Conservation (phyloP, 2,888 invertebrate genomes). For the Lithophane ornitopus region DNA sequence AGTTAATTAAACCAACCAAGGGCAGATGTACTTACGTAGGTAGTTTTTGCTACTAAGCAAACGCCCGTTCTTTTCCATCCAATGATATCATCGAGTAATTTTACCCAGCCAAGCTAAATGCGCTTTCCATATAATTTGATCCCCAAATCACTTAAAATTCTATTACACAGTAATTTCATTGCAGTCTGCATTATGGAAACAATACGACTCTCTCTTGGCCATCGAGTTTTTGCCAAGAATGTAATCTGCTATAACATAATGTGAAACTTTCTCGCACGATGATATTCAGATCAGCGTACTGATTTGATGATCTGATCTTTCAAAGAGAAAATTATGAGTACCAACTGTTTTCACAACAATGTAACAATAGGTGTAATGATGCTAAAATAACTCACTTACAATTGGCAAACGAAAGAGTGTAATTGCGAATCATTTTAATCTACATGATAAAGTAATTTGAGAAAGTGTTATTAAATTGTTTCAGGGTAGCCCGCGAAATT, state of each 20-base stretch:
- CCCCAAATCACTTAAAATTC: slow-evolving; percentile 42
- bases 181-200: slow-evolving; percentile 57
- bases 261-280: slow-evolving; percentile 77
- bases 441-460: slow-evolving; percentile 23
- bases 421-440: slow-evolving; percentile 18
- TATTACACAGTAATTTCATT: slow-evolving; percentile 53
- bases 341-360: slow-evolving; percentile 42
- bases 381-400: slow-evolving; percentile 31
- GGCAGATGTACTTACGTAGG: background rate
- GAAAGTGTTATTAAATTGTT: background rate
- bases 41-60: slow-evolving; percentile 3
- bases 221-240: slow-evolving; percentile 66
- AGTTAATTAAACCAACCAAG: background rate
- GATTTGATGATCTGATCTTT: slow-evolving; percentile 68
- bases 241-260: slow-evolving; percentile 71
- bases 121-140: slow-evolving; percentile 50
- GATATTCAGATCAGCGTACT: slow-evolving; percentile 72
- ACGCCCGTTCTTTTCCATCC: background rate
- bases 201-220: slow-evolving; percentile 63
- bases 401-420: slow-evolving; percentile 16
- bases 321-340: slow-evolving; percentile 58
- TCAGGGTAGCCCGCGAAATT: too few relatives aligned
- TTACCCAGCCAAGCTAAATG: slow-evolving; percentile 11
- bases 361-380: slow-evolving; percentile 52
- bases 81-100: slow-evolving; percentile 20